Evolutionary conservation across 2,888 invertebrate species (phyloP), one percentile per base, ranked within the genome.

Genomic region (Drosophila borealis): DNA sequence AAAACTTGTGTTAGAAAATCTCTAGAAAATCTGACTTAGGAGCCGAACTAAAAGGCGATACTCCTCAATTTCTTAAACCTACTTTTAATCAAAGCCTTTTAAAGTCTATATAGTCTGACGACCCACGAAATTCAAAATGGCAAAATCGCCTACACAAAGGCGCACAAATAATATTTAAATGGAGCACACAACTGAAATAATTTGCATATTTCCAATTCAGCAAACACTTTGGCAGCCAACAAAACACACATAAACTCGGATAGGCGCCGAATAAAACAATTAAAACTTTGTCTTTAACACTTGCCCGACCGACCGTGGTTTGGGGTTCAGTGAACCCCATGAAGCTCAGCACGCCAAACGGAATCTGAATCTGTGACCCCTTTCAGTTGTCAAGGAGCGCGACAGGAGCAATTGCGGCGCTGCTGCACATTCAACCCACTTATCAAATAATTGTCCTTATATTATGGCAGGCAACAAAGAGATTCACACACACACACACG

Each of bases 361-460:
- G 8, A 42, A 21, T 41, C 34, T 65, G 50, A 63, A 65, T 60
- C 17, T 73, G 78, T 75, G 81, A 80, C 73, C 79, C 73, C 80
- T 76, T 83, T 83, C 51, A 80, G 68, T 81, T 69, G 71, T 74
- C 80, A 74, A 83, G 77, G 51, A 65, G 62, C 66, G 62, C 62
- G 66, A 70, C 71, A 69, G 69, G 59, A 77, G 70, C 56, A 78
- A 39, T 66, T 41, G 14, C 19, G 25, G n/a, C 36, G 19, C 29
- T 62, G 64, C 49, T 70, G 76, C 78, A 74, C 70, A 70, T 70
- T 74, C 74, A 70, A 51, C 48, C 74, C 86, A 88, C 86, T 88
- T 86, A 89, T 86, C 88, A 89, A 88, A 88, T 88, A 88, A 87
- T 89, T 87, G 87, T 87, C 89, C 89, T 77, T 74, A 78, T 78